Evolutionary conservation across 2,888 invertebrate species (phyloP).

Genomic region (Polymixis flavicincta): DNA sequence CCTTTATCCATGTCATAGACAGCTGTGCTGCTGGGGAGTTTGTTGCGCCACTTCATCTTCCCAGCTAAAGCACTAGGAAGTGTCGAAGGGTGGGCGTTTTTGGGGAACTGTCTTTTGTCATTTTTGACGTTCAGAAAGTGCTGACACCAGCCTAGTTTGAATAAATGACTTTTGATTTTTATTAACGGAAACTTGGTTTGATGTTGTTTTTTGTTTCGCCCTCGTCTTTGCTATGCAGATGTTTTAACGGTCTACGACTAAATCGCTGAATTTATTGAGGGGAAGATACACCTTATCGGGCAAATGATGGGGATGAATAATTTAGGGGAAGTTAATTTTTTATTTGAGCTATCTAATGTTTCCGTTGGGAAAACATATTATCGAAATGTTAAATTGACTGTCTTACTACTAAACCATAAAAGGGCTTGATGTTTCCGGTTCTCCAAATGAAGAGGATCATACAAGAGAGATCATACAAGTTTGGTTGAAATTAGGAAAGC

Average conservation of each 20-base stretch:
- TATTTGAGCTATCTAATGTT: constrained; percentile 27
- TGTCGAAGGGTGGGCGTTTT: no score
- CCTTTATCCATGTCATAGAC: background rate
- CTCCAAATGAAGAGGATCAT: background rate
- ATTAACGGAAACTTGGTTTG: constrained; percentile 17
- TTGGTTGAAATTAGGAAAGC: no score
- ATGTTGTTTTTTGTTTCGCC: constrained; percentile 12
- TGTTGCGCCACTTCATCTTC: no score
- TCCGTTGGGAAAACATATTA: constrained; percentile 14
- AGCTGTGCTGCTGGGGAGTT: no score
- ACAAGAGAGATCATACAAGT: background rate
- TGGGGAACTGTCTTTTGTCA: no score
- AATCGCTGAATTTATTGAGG: constrained; percentile 53
- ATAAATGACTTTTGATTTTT: no score
- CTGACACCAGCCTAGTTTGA: no score
- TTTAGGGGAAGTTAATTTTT: constrained; percentile 47
- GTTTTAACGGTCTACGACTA: constrained; percentile 61
- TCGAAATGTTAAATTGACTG: constrained; percentile 20
- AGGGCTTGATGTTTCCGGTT: background rate
- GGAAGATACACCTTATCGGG: constrained; percentile 52
- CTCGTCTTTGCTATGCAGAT: constrained; percentile 63
- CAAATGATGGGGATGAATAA: constrained; percentile 56
- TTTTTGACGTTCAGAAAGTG: no score
- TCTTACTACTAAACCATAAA: background rate
- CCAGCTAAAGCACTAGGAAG: no score